A percentile compares a stretch with the other conserved stretches of the same genome.
phyloP scores from a whole-genome alignment of 2,888 invertebrate genomes.

The Boloria selene region DNA sequence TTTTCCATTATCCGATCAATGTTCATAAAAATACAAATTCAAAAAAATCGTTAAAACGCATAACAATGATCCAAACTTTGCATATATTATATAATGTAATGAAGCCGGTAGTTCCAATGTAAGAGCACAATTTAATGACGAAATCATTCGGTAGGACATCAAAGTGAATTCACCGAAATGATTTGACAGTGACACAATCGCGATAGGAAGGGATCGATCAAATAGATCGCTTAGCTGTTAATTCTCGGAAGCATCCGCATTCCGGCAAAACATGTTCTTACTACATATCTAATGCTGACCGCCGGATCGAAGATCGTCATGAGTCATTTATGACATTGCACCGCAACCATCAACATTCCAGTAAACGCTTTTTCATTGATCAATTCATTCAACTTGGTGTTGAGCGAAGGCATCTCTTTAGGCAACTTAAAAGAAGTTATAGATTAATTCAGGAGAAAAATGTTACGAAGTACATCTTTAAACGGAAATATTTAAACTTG shows the following conservation, averaged over 20 bases:
- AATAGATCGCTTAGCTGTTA: slow-evolving; percentile 56
- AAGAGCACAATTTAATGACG: background rate
- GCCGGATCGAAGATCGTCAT: slow-evolving; percentile 52
- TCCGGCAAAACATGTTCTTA: slow-evolving; percentile 72
- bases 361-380: slow-evolving; percentile 59
- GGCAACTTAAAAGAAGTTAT: slow-evolving; percentile 54
- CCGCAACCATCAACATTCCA: slow-evolving; percentile 71
- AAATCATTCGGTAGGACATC: slow-evolving; percentile 32
- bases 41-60: background rate
- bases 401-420: slow-evolving; percentile 46
- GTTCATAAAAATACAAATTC: too few relatives aligned
- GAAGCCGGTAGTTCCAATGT: background rate
- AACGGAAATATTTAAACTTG: too few relatives aligned
- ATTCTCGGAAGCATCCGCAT: slow-evolving; percentile 74
- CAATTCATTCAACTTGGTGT: slow-evolving; percentile 45
- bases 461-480: too few relatives aligned
- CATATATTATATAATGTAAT: background rate
- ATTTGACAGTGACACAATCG: slow-evolving; percentile 45
- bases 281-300: slow-evolving; percentile 58
- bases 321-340: slow-evolving; percentile 75
- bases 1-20: background rate
- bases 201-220: slow-evolving; percentile 47
- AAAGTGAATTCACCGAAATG: slow-evolving; percentile 34
- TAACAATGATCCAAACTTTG: background rate
- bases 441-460: slow-evolving; percentile 45